Evolutionary conservation across 2,113 vertebrate genomes (phyloP), one percentile per base, ranked within the genome.

Genomic region (Rhinoptilus africanus): DNA sequence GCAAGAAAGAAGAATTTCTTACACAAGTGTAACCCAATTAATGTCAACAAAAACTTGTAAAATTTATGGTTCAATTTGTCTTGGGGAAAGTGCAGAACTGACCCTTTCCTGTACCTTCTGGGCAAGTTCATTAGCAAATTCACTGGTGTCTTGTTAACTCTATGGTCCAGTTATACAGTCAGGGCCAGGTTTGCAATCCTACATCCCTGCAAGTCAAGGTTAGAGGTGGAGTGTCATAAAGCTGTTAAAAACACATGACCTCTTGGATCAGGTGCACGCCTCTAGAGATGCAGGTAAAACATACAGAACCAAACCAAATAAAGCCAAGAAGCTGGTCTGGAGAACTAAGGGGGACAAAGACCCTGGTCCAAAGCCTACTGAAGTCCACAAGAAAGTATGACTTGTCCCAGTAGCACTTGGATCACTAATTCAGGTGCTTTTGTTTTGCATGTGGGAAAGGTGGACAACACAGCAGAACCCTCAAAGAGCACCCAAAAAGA

Each of bases 1-100:
- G 90, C 79, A 62, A 67, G 92, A 68, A 94, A 92, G 88, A 96
- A 93, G 94, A 97, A 93, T 54, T 96, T 69, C 96, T 96, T 93
- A 66, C 96, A 97, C 93, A 43, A 87, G 87, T 60, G 89, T 76
- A 95, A 96, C 94, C 94, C 96, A 98, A 97, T 98, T 98, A 97
- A 97, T 10, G 63, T 92, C 96, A 95, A 41, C 63, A 64, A 89
- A 95, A 97, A 45, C 96, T 92, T 56, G 89, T 77, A 85, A 84
- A 96, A 96, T 98, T 97, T 98, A 97, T 96, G 80, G 92, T 85
- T 92, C 88, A 90, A 50, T 93, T 93, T 96, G 92, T 88, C 93
- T 89, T 12, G 0, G 67, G 91, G 87, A 96, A 92, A 90, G 80
- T 32, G 85, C 60, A 41, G 93, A 89, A 78, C 89, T 92, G 89